Conservation (phyloP, 30 jellyfish, hydroid and myxozoan genomes). For the Aurelia sp. region DNA sequence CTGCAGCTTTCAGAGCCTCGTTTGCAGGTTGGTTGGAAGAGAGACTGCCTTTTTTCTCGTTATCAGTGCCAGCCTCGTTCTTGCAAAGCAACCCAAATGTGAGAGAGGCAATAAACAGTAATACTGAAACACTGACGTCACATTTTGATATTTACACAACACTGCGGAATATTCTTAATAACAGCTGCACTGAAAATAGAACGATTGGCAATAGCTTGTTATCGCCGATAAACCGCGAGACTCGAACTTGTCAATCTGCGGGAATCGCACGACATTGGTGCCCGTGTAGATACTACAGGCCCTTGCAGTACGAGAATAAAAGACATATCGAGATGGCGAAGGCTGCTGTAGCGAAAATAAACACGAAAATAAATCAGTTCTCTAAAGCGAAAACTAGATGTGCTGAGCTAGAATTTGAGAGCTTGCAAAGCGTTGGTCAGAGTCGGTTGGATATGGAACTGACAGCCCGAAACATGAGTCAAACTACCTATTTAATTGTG, state of each 20-base stretch:
- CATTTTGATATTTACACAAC: constrained; percentile 79
- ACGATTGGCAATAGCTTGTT: constrained; percentile 61
- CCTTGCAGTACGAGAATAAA: not conserved
- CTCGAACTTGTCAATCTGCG: constrained; percentile 72
- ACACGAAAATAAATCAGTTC: constrained; percentile 12
- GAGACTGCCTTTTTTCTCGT: constrained; percentile 79
- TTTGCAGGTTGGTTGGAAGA: constrained; percentile 81
- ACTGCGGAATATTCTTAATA: constrained; percentile 24
- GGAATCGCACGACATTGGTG: constrained; percentile 88
- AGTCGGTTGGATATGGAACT: not conserved
- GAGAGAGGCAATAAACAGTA: constrained; percentile 9
- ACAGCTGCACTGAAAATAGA: not conserved
- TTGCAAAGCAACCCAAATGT: not conserved
- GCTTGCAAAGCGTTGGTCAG: not conserved
- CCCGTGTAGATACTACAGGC: constrained; percentile 56
- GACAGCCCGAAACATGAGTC: not conserved
- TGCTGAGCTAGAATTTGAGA: constrained; percentile 23
- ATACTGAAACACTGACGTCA: constrained; percentile 59
- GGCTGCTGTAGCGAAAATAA: constrained; percentile 56
- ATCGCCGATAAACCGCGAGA: constrained; percentile 18
- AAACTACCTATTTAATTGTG: constrained; percentile 33
- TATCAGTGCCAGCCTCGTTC: constrained; percentile 49
- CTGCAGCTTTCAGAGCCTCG: constrained; percentile 57
- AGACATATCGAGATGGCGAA: constrained; percentile 8
- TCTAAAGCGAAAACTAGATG: not conserved